Conservation (phyloP, 1,140 invertebrate genomes). For the Drosophila subpulchrella region DNA sequence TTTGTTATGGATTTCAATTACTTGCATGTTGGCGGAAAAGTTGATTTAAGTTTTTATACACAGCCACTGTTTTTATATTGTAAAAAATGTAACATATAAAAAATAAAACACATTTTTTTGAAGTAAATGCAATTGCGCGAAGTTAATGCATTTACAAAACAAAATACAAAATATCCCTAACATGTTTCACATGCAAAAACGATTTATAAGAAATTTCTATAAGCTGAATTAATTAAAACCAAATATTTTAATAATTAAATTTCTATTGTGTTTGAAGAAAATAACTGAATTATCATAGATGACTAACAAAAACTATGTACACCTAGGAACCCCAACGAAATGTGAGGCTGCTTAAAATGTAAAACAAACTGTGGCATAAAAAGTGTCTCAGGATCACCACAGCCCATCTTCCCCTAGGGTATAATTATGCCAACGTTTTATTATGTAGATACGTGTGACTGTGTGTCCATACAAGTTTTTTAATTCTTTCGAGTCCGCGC, state of each 20-base stretch:
- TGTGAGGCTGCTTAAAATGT: not conserved
- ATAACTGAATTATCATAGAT: not conserved
- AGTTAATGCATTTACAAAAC: too few species aligned
- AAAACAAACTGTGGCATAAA: not conserved
- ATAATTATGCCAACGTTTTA: slow-evolving; percentile 70
- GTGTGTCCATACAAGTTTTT: slow-evolving; percentile 35
- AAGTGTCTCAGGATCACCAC: slow-evolving; percentile 30
- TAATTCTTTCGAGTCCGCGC: slow-evolving; percentile 45
- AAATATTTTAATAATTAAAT: too few species aligned
- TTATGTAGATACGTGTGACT: slow-evolving; percentile 38
- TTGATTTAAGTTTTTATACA: not conserved
- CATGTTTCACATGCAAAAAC: too few species aligned
- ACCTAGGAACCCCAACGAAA: not conserved
- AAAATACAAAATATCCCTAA: too few species aligned
- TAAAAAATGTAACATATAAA: too few species aligned
- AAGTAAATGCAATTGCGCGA: too few species aligned
- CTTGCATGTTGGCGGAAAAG: not conserved
- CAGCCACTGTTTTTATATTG: too few species aligned
- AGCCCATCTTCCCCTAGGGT: slow-evolving; percentile 28
- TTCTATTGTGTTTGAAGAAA: too few species aligned
- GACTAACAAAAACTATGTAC: not conserved
- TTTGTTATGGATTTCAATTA: not conserved
- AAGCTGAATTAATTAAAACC: too few species aligned
- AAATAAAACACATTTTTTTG: too few species aligned
- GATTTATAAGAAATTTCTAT: too few species aligned